phyloP scores from a whole-genome alignment of 2,113 vertebrate genomes.

The Megaceryle maxima region DNA sequence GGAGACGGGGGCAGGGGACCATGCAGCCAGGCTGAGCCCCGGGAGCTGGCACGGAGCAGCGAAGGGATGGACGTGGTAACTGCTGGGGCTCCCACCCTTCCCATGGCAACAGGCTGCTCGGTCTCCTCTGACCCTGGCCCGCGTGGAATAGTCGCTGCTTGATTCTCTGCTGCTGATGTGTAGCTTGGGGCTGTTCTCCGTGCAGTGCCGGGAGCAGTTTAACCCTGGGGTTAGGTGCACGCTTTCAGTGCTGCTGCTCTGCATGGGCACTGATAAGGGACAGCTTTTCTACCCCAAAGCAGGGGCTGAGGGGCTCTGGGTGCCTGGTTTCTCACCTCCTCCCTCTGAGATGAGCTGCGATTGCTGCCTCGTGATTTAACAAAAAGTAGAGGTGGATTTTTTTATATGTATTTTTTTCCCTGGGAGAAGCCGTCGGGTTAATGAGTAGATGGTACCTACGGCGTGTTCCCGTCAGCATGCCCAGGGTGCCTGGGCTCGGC shows the following conservation, averaged over 20 bases:
- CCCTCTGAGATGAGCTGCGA: rapidly evolving
- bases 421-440: not conserved
- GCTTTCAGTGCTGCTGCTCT: rapidly evolving
- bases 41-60: not conserved
- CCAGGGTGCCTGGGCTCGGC: not conserved
- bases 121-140: rapidly evolving
- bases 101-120: not conserved
- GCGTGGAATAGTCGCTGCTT: not conserved
- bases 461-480: not conserved
- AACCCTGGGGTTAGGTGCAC: rapidly evolving
- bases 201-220: rapidly evolving
- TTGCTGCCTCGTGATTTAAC: not conserved
- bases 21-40: not conserved
- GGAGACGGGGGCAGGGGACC: not conserved
- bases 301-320: too few relatives aligned
- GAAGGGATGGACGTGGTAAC: slow-evolving; percentile 48
- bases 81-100: not conserved
- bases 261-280: rapidly evolving
- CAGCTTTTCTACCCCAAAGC: not conserved
- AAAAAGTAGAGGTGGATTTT: not conserved
- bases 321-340: not conserved
- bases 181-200: not conserved
- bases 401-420: too few relatives aligned
- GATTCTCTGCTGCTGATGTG: not conserved
- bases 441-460: not conserved